A percentile compares a stretch with the other conserved stretches of the same genome.
These are phyloP conservation scores for Pogoniulus pusillus DNA, from an alignment of 2,797 vertebrate species.

Conservation along the genomic window DNA sequence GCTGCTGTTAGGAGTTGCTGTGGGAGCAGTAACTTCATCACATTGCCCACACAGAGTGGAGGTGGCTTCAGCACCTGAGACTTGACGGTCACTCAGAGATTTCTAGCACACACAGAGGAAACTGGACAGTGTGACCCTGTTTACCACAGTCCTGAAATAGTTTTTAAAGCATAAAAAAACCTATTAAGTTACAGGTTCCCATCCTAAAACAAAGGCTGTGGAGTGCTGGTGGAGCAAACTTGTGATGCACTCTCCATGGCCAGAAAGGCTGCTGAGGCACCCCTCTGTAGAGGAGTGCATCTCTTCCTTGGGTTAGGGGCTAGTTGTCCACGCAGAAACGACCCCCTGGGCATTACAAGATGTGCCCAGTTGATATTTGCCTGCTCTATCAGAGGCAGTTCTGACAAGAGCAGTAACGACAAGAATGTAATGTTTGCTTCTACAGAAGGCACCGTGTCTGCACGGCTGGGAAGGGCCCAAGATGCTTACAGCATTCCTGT, in stretches of 20 bases:
- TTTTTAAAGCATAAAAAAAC: not conserved
- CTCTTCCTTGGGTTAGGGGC: not conserved
- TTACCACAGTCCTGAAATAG: not conserved
- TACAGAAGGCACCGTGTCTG: slow-evolving; percentile 57
- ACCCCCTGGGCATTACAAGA: not conserved
- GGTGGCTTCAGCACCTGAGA: not conserved
- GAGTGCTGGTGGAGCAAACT: not conserved
- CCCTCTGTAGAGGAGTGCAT: not conserved
- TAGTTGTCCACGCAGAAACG: not conserved
- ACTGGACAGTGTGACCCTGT: not conserved
- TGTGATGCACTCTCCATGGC: not conserved
- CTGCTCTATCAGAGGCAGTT: slow-evolving; percentile 37
- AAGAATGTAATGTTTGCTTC: slow-evolving; percentile 52
- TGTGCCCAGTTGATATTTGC: slow-evolving; percentile 41
- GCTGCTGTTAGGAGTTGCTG: not conserved
- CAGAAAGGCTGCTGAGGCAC: not conserved
- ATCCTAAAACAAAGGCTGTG: not conserved
- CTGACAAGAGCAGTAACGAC: slow-evolving; percentile 39
- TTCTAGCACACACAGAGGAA: not conserved
- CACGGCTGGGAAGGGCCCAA: slow-evolving; percentile 69
- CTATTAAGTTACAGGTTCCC: not conserved
- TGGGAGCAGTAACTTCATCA: not conserved
- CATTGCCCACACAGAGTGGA: not conserved
- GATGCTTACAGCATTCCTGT: slow-evolving; percentile 76
- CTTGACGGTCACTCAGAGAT: not conserved